Percentiles rank a stretch among this genome's conserved stretches.
Evolutionary conservation across 1,140 invertebrate species (phyloP).

Genomic region (Euwallacea similis): DNA sequence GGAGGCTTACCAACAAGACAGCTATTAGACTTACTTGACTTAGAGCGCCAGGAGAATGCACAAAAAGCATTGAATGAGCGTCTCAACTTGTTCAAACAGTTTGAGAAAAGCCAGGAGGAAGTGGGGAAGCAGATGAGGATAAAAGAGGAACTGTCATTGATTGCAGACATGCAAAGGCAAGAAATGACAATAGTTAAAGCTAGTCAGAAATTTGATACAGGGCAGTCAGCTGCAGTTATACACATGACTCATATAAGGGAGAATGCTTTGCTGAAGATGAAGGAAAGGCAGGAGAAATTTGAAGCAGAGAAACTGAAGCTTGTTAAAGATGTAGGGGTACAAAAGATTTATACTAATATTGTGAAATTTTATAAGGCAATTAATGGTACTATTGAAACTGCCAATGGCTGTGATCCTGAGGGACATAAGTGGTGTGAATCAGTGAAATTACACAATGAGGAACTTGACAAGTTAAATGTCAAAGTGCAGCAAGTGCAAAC

Average conservation of each 20-base stretch:
- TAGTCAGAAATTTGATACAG: slow-evolving; percentile 51
- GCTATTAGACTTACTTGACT: slow-evolving; percentile 46
- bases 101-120: slow-evolving; percentile 41
- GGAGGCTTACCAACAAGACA: slow-evolving; percentile 35
- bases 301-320: slow-evolving; percentile 52
- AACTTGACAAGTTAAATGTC: neutral
- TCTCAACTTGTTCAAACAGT: slow-evolving; percentile 41
- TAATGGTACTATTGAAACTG: neutral
- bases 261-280: slow-evolving; percentile 49
- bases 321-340: slow-evolving; percentile 48
- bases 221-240: slow-evolving; percentile 47
- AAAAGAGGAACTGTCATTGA: slow-evolving; percentile 49
- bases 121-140: slow-evolving; percentile 46
- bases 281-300: slow-evolving; percentile 53
- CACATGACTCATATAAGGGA: slow-evolving; percentile 52
- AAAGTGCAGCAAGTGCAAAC: no score
- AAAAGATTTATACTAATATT: slow-evolving; percentile 47
- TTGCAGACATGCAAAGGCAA: slow-evolving; percentile 49
- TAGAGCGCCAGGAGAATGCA: slow-evolving; percentile 45
- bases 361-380: neutral
- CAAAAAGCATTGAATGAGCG: slow-evolving; percentile 41
- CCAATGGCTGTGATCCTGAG: neutral
- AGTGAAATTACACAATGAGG: neutral
- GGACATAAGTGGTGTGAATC: neutral
- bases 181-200: slow-evolving; percentile 47